These are phyloP conservation scores for Smutsia temminckii DNA, from an alignment of 2,797 vertebrate species.

Conservation along the genomic window DNA sequence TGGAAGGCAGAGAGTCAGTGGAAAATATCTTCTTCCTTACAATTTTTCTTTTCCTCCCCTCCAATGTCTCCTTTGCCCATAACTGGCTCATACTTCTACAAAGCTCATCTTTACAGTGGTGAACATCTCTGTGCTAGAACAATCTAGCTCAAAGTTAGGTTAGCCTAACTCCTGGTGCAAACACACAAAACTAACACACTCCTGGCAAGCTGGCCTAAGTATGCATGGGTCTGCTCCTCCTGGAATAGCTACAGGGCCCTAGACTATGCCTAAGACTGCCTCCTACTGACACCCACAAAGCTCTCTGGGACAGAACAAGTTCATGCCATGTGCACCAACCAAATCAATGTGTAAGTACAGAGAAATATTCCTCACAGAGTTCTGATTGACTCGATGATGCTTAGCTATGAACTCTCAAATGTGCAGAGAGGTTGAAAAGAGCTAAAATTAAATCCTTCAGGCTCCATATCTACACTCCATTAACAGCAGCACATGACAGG, in stretches of 20 bases:
- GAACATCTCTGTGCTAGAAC: background rate
- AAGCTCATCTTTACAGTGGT: background rate
- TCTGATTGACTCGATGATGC: constrained; percentile 68
- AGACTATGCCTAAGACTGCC: background rate
- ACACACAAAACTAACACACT: background rate
- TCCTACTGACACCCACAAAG: background rate
- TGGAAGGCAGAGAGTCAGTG: background rate
- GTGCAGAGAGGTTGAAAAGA: constrained; percentile 65
- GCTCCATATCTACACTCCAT: constrained; percentile 62
- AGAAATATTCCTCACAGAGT: constrained; percentile 47
- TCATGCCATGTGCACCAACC: background rate
- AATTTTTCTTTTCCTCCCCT: background rate
- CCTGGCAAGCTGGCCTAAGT: background rate
- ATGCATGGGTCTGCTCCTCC: background rate
- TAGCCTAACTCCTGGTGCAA: background rate
- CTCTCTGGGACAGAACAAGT: background rate
- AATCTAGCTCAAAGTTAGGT: no score
- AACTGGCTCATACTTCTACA: background rate
- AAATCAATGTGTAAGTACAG: constrained; percentile 56
- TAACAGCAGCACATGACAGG: background rate
- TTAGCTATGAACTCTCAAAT: constrained; percentile 70
- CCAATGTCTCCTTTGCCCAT: background rate
- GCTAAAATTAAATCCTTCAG: constrained; percentile 75
- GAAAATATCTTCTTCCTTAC: background rate
- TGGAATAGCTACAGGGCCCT: background rate